A percentile compares a stretch with the other conserved stretches of the same genome.
Evolutionary conservation across 2,888 invertebrate species (phyloP).

Genomic region (Trisateles emortualis): DNA sequence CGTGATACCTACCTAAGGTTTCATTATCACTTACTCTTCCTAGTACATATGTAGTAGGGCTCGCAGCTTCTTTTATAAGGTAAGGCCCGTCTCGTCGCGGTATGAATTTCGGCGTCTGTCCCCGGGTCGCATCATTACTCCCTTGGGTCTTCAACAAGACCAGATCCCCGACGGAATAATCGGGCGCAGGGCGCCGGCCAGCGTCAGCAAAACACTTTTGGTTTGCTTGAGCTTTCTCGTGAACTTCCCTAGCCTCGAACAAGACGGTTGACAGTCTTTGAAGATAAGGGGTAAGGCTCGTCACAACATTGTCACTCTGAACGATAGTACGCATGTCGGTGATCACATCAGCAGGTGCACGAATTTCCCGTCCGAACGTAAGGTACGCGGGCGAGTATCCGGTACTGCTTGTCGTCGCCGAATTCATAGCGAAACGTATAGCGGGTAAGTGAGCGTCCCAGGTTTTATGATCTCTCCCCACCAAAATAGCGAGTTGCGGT

Average conservation of each 20-base stretch:
- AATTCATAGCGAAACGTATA: conserved; percentile 10
- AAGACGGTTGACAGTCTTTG: neutral
- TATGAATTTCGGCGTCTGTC: neutral
- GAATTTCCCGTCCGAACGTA: conserved; percentile 2
- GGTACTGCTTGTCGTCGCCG: conserved; percentile 1
- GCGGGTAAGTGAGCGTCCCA: conserved; percentile 6
- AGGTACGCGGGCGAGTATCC: conserved; percentile 1
- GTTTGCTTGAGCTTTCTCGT: neutral
- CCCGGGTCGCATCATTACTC: neutral
- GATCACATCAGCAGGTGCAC: neutral
- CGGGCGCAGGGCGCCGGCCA: neutral
- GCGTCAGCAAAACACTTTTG: neutral
- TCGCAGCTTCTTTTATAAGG: neutral
- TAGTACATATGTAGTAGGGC: neutral
- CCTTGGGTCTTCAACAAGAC: conserved; percentile 1
- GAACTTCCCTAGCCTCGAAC: neutral
- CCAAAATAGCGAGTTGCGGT: conserved; percentile 2
- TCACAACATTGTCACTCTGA: conserved; percentile 1
- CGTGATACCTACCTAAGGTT: neutral
- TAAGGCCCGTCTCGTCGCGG: neutral
- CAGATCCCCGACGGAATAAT: neutral
- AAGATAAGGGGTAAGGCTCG: conserved; percentile 4
- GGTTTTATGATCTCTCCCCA: conserved; percentile 5
- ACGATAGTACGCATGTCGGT: conserved; percentile 3
- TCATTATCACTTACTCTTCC: neutral